Evolutionary conservation across 2,888 invertebrate genomes (phyloP).

Genomic region (Limenitis camilla): DNA sequence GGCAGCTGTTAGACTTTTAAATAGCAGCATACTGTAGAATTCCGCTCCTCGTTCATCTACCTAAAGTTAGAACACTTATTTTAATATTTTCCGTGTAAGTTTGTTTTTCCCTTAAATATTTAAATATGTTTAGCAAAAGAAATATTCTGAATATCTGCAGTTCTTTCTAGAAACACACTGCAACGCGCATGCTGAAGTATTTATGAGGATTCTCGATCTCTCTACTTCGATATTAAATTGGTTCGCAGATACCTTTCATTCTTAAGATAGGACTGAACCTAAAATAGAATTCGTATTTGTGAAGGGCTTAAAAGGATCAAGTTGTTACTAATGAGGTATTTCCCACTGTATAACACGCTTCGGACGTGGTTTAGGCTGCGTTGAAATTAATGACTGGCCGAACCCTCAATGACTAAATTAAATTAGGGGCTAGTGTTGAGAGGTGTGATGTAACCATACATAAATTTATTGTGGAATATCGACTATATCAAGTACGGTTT

Average conservation of each 20-base stretch:
- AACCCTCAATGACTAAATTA: background rate
- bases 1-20: constrained; percentile 79
- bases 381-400: background rate
- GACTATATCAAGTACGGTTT: background rate
- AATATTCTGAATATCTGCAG: too few relatives aligned
- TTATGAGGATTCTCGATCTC: too few relatives aligned
- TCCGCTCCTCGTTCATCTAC: constrained; percentile 81
- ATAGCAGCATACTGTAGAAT: constrained; percentile 81
- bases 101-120: too few relatives aligned
- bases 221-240: too few relatives aligned
- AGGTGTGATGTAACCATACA: background rate
- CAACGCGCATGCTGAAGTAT: too few relatives aligned
- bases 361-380: background rate
- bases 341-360: background rate
- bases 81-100: too few relatives aligned
- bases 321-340: constrained; percentile 15
- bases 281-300: too few relatives aligned
- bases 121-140: too few relatives aligned
- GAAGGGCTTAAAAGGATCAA: too few relatives aligned
- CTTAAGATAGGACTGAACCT: too few relatives aligned
- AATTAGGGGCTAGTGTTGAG: background rate
- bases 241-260: too few relatives aligned
- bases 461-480: background rate
- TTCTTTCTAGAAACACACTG: too few relatives aligned
- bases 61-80: constrained; percentile 35